Evolutionary conservation across 2,888 invertebrate species (phyloP), one percentile per base, ranked within the genome.

Genomic region (Miltochrista miniata): DNA sequence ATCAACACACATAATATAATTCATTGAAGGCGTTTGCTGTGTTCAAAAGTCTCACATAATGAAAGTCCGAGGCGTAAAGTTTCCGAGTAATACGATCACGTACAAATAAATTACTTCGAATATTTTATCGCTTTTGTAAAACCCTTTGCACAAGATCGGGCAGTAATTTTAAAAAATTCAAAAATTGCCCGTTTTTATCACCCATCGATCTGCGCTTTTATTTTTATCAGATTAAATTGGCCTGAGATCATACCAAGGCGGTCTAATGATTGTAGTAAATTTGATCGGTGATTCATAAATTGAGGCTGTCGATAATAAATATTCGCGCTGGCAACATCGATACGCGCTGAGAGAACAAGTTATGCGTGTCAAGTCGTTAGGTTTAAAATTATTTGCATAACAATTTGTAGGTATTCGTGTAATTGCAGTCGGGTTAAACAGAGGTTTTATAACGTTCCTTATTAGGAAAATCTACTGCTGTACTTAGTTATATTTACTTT

Each of bases 321-420:
- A 76, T 72, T 76, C 72, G 64, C 74, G 72, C 68, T 73, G 70
- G 73, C 64, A 75, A 76, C 72, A 71, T 61, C 65, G 65, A 60
- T 65, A 60, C 61, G 64, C 61, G 64, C 62, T 64, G 62, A 60
- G 60, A 55, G 65, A 68, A 72, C 76, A 65, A 70, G 70, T 73
- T 76, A 64, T 72, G 66, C 71, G 72, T 71, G 72, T 74, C 69
- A 76, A 79, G 69, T 76, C 69, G 72, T 76, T 74, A 69, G 61
- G 71, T 74, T 73, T 70, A 69, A 75, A 74, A 76, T 70, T 64
- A 79, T 81, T 81, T 76, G 70, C 74, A 79, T 77, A 74, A 70
- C 70, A 70, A 74, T 78, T 72, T 68, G n/a, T n/a, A n/a, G n/a
- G n/a, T n/a, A n/a, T n/a, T 60, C 61, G 51, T 62, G 59, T 66